Evolutionary conservation across 2,888 invertebrate genomes (phyloP), one percentile per base, ranked within the genome.

Genomic region (Horisme vitalbata): DNA sequence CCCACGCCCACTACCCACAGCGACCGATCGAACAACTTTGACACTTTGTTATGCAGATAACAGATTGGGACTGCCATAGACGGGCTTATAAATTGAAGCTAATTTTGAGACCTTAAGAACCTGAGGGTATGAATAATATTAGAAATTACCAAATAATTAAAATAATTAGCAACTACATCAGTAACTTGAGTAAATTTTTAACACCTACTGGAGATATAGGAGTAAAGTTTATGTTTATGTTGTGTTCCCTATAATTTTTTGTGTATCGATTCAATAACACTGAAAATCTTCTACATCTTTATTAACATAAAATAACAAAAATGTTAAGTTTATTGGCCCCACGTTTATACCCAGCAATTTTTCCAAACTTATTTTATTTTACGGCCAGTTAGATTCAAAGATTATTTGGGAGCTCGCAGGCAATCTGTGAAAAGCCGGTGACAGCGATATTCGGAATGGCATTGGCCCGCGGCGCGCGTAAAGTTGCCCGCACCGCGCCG

Each of bases 381-480:
- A 83, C 71, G 70, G 72, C 70, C 78, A 79, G 81, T 83, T 76
- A 75, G 74, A 79, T 80, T 76, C 68, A 67, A 67, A 79, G 83
- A 82, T 83, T 79, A 75, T 69, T 71, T 56, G 57, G 61, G 60
- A 56, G 68, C 61, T 61, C 54, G 59, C 55, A 63, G 62, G 68
- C 72, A 68, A 76, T 75, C 68, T 71, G 57, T 53, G 68, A 71
- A 74, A 78, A 72, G 67, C 73, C 71, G 71, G 75, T 79, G 80
- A 74, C 80, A 74, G 73, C 76, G 68, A 64, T 71, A 71, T 72
- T 73, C 63, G 61, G 68, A 75, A 72, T 64, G 66, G 67, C 68
- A 37, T 38, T 45, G 10, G 50, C 57, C 51, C n/a, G 36, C 38
- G 46, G 51, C 43, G 46, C 36, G 21, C 38, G 27, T 36, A 21